Conservation (phyloP, 2,113 vertebrate species). For the Pogona vitticeps region DNA sequence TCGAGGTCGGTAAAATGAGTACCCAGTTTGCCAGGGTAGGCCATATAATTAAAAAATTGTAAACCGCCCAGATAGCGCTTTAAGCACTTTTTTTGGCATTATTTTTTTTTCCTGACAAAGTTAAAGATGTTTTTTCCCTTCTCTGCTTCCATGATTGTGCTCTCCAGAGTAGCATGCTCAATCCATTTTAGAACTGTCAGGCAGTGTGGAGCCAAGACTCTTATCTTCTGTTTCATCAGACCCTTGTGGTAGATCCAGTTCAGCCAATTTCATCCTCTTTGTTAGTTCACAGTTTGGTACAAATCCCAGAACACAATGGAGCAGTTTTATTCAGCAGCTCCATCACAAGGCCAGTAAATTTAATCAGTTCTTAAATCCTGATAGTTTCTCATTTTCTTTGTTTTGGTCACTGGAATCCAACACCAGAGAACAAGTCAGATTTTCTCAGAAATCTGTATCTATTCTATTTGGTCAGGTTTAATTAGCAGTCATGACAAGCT, state of each 20-base stretch:
- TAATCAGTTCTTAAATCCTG: background rate
- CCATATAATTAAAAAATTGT: too few species aligned
- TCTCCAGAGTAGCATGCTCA: background rate
- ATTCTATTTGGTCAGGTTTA: background rate
- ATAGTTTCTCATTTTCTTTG: background rate
- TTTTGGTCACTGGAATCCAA: constrained; percentile 13
- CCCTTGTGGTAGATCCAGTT: background rate
- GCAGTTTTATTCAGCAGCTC: background rate
- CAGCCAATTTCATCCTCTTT: background rate
- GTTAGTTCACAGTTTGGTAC: background rate
- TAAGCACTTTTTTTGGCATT: too few species aligned
- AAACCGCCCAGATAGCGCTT: too few species aligned
- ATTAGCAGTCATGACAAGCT: background rate
- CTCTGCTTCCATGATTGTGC: background rate
- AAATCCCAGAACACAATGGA: background rate
- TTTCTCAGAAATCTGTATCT: background rate
- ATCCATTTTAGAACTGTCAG: background rate
- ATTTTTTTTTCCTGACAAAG: too few species aligned
- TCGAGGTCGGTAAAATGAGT: too few species aligned
- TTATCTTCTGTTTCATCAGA: background rate
- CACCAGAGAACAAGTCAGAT: background rate
- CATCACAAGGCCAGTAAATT: background rate
- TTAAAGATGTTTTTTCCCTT: background rate
- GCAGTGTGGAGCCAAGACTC: too few species aligned
- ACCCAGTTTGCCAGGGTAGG: too few species aligned